Conservation (phyloP, 1,140 invertebrate species). For the Aphaenogaster rudis region DNA sequence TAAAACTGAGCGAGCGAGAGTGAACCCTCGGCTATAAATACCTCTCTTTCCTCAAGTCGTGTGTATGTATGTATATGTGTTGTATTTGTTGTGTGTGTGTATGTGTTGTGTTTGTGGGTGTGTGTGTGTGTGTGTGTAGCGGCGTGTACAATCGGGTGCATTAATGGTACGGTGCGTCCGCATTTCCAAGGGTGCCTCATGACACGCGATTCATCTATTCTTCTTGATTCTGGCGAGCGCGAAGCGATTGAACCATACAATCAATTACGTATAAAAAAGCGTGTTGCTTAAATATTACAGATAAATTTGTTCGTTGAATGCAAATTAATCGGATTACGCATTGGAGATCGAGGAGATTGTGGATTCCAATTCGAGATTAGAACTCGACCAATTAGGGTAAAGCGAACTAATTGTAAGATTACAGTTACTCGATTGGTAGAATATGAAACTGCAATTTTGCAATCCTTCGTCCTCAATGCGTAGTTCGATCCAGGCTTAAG, state of each 20-base stretch:
- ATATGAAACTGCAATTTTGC: no score
- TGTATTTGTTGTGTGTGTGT: no score
- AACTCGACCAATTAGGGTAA: no score
- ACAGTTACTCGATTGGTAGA: no score
- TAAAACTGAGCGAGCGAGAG: constrained; percentile 61
- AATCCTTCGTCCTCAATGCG: no score
- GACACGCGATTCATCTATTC: constrained; percentile 14
- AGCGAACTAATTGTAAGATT: no score
- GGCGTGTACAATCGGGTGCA: background rate
- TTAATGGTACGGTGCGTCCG: background rate
- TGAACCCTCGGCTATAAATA: constrained; percentile 74
- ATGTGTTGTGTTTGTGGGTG: background rate
- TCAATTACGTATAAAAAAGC: background rate
- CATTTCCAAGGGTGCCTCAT: background rate
- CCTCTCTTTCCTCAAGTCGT: constrained; percentile 75
- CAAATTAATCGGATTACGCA: no score
- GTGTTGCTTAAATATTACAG: background rate
- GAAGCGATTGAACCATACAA: background rate
- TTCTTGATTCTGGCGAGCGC: background rate
- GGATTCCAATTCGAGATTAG: no score
- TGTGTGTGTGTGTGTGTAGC: background rate
- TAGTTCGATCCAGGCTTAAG: no score
- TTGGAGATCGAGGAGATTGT: no score
- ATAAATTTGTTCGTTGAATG: background rate
- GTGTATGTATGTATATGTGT: no score